Conservation (phyloP, 2,113 vertebrate genomes). For the Melanostigma gelatinosum region DNA sequence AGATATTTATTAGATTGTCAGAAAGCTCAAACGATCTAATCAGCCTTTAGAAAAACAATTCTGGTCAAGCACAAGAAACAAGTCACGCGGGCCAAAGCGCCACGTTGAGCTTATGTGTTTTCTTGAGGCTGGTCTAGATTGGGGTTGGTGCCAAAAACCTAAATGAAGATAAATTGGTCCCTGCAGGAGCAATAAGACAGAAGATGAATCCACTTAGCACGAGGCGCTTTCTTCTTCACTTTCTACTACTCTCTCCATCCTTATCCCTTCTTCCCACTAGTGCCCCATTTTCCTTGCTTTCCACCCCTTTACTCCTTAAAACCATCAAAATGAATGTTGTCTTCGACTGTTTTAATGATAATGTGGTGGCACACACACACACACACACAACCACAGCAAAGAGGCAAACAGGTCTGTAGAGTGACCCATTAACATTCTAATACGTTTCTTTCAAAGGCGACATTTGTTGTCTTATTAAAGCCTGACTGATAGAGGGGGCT, state of each 20-base stretch:
- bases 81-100: background rate
- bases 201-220: constrained; percentile 74
- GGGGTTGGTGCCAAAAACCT: constrained; percentile 66
- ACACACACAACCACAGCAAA: background rate
- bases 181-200: constrained; percentile 74
- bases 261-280: constrained; percentile 54
- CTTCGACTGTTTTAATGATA: constrained; percentile 64
- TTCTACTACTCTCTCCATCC: constrained; percentile 52
- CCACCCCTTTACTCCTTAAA: constrained; percentile 54
- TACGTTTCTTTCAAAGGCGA: constrained; percentile 75
- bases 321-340: constrained; percentile 67
- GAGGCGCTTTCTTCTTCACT: constrained; percentile 66
- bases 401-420: constrained; percentile 37
- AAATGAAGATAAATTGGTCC: constrained; percentile 81
- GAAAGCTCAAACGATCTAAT: background rate
- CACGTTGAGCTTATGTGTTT: constrained; percentile 43
- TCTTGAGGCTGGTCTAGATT: constrained; percentile 49
- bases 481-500: constrained; percentile 75
- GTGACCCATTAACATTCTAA: constrained; percentile 78
- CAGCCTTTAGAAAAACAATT: background rate
- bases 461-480: constrained; percentile 80
- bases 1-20: background rate
- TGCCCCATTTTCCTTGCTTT: constrained; percentile 54
- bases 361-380: constrained; percentile 11
- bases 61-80: background rate